Conservation (phyloP, 1,140 invertebrate species). For the Maconellicoccus hirsutus region DNA sequence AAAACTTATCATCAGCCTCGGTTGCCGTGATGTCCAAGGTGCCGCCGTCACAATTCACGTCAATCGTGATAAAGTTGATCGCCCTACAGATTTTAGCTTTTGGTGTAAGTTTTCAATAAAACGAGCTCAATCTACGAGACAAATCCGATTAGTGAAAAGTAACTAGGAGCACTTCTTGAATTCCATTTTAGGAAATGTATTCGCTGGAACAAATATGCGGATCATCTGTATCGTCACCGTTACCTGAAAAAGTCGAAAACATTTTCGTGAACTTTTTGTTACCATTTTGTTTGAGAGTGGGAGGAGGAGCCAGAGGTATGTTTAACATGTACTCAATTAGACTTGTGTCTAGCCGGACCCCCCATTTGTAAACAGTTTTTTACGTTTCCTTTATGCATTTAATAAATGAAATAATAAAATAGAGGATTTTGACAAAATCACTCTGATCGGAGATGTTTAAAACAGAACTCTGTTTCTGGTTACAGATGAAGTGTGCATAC, state of each 20-base stretch:
- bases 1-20: conserved; percentile 54
- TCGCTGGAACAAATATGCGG: conserved; percentile 87
- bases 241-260: conserved; percentile 83
- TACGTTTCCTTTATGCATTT: no score
- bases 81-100: conserved; percentile 86
- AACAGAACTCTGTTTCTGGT: no score
- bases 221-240: conserved; percentile 71
- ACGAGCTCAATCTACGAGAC: no score
- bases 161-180: no score
- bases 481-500: conserved; percentile 75
- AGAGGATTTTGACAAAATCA: not conserved
- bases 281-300: conserved; percentile 86
- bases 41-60: conserved; percentile 86
- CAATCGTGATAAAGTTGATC: conserved; percentile 85
- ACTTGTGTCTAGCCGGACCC: no score
- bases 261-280: conserved; percentile 92
- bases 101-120: conserved; percentile 60
- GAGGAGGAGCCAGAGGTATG: conserved; percentile 77
- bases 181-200: conserved; percentile 59
- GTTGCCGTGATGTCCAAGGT: conserved; percentile 71
- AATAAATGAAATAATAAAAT: conserved; percentile 18
- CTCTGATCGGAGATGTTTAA: conserved; percentile 25
- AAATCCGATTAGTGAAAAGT: no score
- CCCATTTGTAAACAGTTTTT: no score
- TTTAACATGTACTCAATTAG: no score